A percentile compares a stretch with the other conserved stretches of the same genome.
phyloP scores from a whole-genome alignment of 30 jellyfish, hydroid and myxozoan genomes.

The Aurelia aurita complex sp. Pacific region DNA sequence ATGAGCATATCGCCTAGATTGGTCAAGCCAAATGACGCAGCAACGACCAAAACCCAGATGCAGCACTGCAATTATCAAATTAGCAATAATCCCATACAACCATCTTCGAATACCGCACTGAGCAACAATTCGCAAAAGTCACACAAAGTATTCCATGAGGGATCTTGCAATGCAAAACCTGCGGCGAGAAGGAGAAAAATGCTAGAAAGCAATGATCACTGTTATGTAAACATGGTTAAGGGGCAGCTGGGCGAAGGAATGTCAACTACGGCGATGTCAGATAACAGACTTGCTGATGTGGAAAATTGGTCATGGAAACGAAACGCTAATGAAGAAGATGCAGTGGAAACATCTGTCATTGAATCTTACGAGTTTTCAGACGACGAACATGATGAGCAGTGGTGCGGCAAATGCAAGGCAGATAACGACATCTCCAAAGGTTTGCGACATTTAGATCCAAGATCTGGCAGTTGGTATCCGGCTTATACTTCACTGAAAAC shows the following conservation, averaged over 20 bases:
- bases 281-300: constrained; percentile 10
- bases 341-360: constrained; percentile 2
- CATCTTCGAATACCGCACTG: constrained; percentile 16
- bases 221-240: constrained; percentile 52
- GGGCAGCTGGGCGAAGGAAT: constrained; percentile 44
- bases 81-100: constrained; percentile 30
- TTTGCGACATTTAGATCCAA: constrained; percentile 61
- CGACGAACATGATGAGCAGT: neutral
- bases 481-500: constrained; percentile 15
- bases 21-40: constrained; percentile 17
- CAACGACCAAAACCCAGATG: constrained; percentile 14
- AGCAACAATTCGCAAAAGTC: constrained; percentile 6
- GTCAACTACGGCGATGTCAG: constrained; percentile 30
- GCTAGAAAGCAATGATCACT: constrained; percentile 33
- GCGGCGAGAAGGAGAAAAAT: constrained; percentile 15
- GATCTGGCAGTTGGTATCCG: constrained; percentile 58
- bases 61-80: constrained; percentile 28
- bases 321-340: constrained; percentile 8
- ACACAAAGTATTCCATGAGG: constrained; percentile 13
- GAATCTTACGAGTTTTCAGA: neutral
- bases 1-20: constrained; percentile 8
- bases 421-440: constrained; percentile 25
- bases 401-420: neutral
- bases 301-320: constrained; percentile 34
- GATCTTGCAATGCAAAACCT: constrained; percentile 19